phyloP scores from a whole-genome alignment of 30 jellyfish, hydroid and myxozoan species.

The Mastigias papua region DNA sequence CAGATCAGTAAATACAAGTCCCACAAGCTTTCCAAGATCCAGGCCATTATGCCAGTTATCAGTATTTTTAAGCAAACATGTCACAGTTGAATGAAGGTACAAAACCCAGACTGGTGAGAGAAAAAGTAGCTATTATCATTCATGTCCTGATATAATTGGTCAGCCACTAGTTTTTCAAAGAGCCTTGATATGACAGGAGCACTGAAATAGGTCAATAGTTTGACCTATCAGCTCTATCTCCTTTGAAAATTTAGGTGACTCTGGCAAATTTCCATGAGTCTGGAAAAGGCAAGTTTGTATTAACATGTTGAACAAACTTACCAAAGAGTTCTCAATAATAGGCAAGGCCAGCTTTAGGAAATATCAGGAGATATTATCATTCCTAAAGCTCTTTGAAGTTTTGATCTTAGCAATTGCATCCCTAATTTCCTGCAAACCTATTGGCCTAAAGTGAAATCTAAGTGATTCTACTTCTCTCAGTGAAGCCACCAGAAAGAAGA shows the following conservation, averaged over 20 bases:
- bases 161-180: neutral
- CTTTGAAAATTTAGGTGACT: slow-evolving; percentile 25
- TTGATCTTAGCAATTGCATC: slow-evolving; percentile 21
- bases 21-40: neutral
- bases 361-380: slow-evolving; percentile 5
- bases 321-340: slow-evolving; percentile 39
- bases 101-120: neutral
- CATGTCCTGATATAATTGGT: neutral
- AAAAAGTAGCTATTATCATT: neutral
- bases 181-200: neutral
- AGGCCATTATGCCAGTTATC: neutral
- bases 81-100: neutral
- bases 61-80: neutral
- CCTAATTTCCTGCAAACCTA: slow-evolving; percentile 2
- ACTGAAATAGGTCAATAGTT: slow-evolving; percentile 15
- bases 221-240: slow-evolving; percentile 27
- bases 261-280: slow-evolving; percentile 41
- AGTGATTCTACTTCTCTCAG: neutral
- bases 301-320: slow-evolving; percentile 10
- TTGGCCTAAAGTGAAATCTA: neutral
- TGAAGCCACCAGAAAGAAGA: neutral
- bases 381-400: slow-evolving; percentile 28
- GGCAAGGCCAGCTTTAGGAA: slow-evolving; percentile 23
- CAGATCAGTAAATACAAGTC: slow-evolving; percentile 16
- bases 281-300: slow-evolving; percentile 15